Conservation (phyloP, 2,888 invertebrate species). For the Punctoribates punctum region DNA sequence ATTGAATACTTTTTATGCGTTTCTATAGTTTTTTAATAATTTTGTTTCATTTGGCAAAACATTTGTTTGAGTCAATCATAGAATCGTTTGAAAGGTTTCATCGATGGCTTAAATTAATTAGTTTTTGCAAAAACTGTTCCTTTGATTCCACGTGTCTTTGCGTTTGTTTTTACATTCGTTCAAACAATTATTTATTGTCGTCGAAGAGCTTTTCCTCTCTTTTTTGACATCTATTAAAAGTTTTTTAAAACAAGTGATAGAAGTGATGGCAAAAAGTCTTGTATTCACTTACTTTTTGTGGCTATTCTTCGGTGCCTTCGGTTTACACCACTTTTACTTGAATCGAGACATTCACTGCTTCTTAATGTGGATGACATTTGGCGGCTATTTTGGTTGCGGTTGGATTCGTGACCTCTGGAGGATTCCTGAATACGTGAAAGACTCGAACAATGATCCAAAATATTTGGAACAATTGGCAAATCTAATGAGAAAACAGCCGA, state of each 20-base stretch:
- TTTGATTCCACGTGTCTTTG: slow-evolving; percentile 30
- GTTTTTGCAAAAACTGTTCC: background rate
- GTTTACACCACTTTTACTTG: slow-evolving; percentile 85
- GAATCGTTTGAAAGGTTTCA: slow-evolving; percentile 32
- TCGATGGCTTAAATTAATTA: slow-evolving; percentile 31
- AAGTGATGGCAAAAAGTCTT: slow-evolving; percentile 54
- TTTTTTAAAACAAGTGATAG: background rate
- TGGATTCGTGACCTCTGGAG: slow-evolving; percentile 80
- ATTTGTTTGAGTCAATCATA: slow-evolving; percentile 1
- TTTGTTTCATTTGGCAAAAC: slow-evolving; percentile 6
- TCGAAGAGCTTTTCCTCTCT: too few relatives aligned
- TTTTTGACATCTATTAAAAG: background rate
- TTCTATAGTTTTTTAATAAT: slow-evolving; percentile 17
- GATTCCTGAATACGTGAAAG: slow-evolving; percentile 78
- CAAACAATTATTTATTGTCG: background rate
- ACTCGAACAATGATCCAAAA: slow-evolving; percentile 56
- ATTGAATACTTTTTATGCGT: background rate
- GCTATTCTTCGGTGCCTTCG: slow-evolving; percentile 81
- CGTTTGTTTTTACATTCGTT: background rate
- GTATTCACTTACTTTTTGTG: slow-evolving; percentile 74
- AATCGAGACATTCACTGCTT: slow-evolving; percentile 84
- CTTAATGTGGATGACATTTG: slow-evolving; percentile 80
- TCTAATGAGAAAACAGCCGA: slow-evolving; percentile 62
- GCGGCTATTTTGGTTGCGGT: slow-evolving; percentile 77
- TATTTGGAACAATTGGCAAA: slow-evolving; percentile 59